Base-by-base conservation (phyloP, 2,113 vertebrate species). In the Scalopus aquaticus region DNA sequence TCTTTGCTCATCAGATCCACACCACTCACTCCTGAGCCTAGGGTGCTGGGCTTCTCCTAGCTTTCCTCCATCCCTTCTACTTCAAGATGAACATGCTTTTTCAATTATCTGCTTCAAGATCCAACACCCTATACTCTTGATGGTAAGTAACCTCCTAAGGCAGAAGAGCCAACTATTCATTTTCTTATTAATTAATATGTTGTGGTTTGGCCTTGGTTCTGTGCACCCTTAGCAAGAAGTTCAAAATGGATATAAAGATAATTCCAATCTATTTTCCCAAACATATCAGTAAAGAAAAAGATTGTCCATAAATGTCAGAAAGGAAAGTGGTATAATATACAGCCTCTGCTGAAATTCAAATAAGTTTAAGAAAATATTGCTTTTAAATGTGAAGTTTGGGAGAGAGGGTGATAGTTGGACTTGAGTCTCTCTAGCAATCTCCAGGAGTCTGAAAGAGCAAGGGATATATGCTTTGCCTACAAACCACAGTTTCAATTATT, bases 171-270 rank as follows among this genome's bases (percentile, higher is more conserved):
- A 84, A 46, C 54, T 86, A 1, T 42, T 77, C 44, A 3, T 82
- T 93, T 96, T 85, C 46, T 93, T 77, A 77, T 73, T 78, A 22
- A 22, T 76, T 58, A 81, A 37, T 12, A 26, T 86, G n/a, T 44
- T 60, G 4, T 49, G n/a, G 9, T 73, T 87, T 87, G 69, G 5
- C 16, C 44, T 93, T 94, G 76, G 76, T 65, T 84, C 82, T 94
- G 2, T 49, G 42, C 19, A 54, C 20, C 32, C 44, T 87, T 67
- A 70, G 58, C 60, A 89, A 83, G 65, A 84, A 51, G 12, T 51
- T 62, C 30, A 93, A 82, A 94, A 65, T n/a, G 60, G 70, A 91
- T 37, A 32, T 35, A 15, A 90, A 32, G 12, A 51, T 60, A 88
- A 74, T 78, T 81, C 42, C 42, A 67, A 42, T 58, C 24, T 79